Conservation (phyloP, 2,888 invertebrate genomes). For the Zaprionus bogoriensis region DNA sequence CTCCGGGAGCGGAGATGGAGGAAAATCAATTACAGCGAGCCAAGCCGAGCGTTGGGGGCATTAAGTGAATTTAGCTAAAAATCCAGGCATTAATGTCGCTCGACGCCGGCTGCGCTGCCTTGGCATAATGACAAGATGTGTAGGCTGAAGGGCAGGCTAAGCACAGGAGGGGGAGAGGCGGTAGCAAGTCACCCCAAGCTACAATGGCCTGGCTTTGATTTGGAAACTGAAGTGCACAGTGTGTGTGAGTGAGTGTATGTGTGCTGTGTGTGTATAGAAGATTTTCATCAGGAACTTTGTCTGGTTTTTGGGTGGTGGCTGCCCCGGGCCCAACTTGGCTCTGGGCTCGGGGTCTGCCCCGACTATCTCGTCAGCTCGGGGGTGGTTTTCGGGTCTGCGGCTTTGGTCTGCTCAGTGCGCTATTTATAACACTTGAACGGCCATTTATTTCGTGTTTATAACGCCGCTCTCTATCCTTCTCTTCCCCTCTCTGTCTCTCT, state of each 20-base stretch:
- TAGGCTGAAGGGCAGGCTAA: background rate
- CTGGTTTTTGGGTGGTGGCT: constrained; percentile 72
- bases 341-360: constrained; percentile 4
- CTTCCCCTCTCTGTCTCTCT: constrained; percentile 2
- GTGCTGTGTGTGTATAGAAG: constrained; percentile 55
- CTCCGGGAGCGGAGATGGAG: background rate
- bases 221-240: constrained; percentile 59
- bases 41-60: constrained; percentile 27
- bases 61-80: constrained; percentile 67
- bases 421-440: constrained; percentile 55
- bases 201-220: constrained; percentile 65
- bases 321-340: constrained; percentile 15
- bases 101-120: constrained; percentile 34
- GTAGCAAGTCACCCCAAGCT: constrained; percentile 51
- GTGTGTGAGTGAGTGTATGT: constrained; percentile 17
- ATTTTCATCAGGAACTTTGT: constrained; percentile 68
- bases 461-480: constrained; percentile 31
- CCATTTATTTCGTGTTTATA: constrained; percentile 51
- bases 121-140: constrained; percentile 47
- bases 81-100: constrained; percentile 61
- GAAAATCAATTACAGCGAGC: constrained; percentile 64
- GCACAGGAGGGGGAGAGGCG: background rate
- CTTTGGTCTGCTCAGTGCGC: constrained; percentile 33
- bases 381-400: constrained; percentile 49
- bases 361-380: constrained; percentile 45